A percentile compares a stretch with the other conserved stretches of the same genome.
These are phyloP conservation scores for Virgularia gustaviana DNA, from an alignment of 92 coral and sea anemone genomes.

Conservation along the genomic window DNA sequence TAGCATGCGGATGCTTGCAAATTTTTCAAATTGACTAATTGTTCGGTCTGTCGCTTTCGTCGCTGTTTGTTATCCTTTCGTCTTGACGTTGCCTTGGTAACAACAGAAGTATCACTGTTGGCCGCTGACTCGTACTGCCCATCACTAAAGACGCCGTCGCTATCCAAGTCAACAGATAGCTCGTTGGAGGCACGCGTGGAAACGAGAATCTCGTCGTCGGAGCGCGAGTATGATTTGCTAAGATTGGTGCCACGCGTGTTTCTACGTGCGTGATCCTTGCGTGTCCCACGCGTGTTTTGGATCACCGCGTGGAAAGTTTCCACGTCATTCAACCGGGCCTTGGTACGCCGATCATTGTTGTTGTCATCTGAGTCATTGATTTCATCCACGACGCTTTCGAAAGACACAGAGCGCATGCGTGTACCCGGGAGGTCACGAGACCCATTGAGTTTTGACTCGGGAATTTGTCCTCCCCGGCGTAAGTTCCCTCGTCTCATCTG, in stretches of 20 bases:
- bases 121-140: constrained; percentile 7
- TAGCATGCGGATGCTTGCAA: constrained; percentile 93
- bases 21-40: constrained; percentile 73
- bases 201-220: constrained; percentile 3
- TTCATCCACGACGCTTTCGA: constrained; percentile 16
- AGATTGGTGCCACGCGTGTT: constrained; percentile 20
- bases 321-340: constrained; percentile 8
- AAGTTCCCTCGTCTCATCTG: constrained; percentile 35
- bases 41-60: constrained; percentile 58
- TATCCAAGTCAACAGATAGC: constrained; percentile 23
- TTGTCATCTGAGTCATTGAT: constrained; percentile 1
- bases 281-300: constrained; percentile 32
- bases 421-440: not conserved
- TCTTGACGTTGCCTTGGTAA: too few species aligned
- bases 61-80: too few species aligned
- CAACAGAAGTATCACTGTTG: not conserved
- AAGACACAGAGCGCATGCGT: constrained; percentile 17
- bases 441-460: constrained; percentile 3
- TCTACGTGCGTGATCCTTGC: constrained; percentile 4
- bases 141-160: constrained; percentile 14
- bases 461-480: constrained; percentile 10
- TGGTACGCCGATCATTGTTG: too few species aligned
- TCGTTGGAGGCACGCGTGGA: constrained; percentile 3
- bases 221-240: constrained; percentile 9
- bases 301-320: constrained; percentile 39